Percentiles rank a stretch among this genome's conserved stretches.
Conservation (phyloP, 2,113 vertebrate genomes). For the Tretioscincus oriximinensis region DNA sequence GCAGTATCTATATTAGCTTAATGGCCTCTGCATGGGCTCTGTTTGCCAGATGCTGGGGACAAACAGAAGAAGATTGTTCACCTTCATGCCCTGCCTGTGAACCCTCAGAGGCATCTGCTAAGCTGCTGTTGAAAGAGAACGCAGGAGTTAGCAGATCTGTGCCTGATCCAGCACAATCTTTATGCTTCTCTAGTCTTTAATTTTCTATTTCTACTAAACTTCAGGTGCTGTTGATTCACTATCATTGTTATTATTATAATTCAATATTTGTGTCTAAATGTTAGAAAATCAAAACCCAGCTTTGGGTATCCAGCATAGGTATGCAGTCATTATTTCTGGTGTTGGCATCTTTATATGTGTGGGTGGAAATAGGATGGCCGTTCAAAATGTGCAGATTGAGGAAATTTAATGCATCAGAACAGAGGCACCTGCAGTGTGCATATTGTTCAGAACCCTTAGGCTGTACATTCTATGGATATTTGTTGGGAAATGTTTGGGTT, state of each 20-base stretch:
- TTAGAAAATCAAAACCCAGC: no score
- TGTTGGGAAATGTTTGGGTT: background rate
- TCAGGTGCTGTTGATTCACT: conserved; percentile 38
- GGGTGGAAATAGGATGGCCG: background rate
- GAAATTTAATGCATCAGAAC: background rate
- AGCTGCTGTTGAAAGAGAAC: background rate
- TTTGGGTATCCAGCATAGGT: background rate
- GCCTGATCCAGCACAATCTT: background rate
- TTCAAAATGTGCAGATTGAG: background rate
- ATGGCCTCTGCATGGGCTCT: background rate
- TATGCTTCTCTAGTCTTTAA: conserved; percentile 47
- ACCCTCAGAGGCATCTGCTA: background rate
- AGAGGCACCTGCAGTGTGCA: background rate
- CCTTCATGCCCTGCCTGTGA: background rate
- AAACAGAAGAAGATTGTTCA: background rate
- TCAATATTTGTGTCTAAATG: no score
- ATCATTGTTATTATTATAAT: no score
- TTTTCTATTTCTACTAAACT: conserved; percentile 63
- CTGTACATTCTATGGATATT: background rate
- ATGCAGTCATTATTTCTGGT: background rate
- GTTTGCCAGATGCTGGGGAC: background rate
- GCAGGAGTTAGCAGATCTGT: background rate
- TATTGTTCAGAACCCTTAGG: background rate
- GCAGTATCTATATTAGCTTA: background rate
- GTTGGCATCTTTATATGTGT: background rate